A percentile compares a stretch with the other conserved stretches of the same genome.
These are phyloP conservation scores for Sminthurides bifidus DNA, from an alignment of 1,140 invertebrate species.

Conservation along the genomic window DNA sequence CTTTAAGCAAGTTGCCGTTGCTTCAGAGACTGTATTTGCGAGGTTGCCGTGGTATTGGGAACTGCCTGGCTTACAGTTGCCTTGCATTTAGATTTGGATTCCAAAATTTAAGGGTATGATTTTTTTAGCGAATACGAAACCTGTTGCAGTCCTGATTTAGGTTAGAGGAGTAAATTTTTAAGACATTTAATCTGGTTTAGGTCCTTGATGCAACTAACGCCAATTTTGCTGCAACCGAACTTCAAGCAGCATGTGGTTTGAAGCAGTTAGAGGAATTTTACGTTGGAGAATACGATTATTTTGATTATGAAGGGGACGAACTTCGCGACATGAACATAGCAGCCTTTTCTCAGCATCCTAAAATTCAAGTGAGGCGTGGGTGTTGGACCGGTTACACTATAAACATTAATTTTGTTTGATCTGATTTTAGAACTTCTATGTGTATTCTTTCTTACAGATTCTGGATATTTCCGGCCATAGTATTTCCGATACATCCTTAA, in stretches of 20 bases:
- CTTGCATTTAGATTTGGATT: constrained; percentile 61
- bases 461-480: constrained; percentile 18
- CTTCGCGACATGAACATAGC: constrained; percentile 15
- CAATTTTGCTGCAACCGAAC: constrained; percentile 19
- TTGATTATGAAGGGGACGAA: constrained; percentile 3
- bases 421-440: not conserved
- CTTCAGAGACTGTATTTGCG: constrained; percentile 47
- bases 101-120: constrained; percentile 45
- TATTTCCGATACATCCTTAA: constrained; percentile 14
- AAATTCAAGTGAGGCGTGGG: not conserved
- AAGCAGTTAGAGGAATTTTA: constrained; percentile 26
- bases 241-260: constrained; percentile 13
- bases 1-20: constrained; percentile 50
- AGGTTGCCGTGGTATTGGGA: constrained; percentile 49
- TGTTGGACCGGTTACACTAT: not conserved
- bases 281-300: constrained; percentile 27
- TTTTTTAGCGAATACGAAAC: not conserved
- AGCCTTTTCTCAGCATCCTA: not conserved
- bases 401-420: not conserved
- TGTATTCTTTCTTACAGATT: constrained; percentile 7
- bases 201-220: constrained; percentile 29
- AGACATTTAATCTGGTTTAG: not conserved
- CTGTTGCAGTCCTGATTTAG: not conserved
- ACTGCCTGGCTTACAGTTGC: constrained; percentile 60
- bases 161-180: not conserved